These are phyloP conservation scores for Coelopa pilipes DNA, from an alignment of 2,888 invertebrate genomes.

Conservation along the genomic window DNA sequence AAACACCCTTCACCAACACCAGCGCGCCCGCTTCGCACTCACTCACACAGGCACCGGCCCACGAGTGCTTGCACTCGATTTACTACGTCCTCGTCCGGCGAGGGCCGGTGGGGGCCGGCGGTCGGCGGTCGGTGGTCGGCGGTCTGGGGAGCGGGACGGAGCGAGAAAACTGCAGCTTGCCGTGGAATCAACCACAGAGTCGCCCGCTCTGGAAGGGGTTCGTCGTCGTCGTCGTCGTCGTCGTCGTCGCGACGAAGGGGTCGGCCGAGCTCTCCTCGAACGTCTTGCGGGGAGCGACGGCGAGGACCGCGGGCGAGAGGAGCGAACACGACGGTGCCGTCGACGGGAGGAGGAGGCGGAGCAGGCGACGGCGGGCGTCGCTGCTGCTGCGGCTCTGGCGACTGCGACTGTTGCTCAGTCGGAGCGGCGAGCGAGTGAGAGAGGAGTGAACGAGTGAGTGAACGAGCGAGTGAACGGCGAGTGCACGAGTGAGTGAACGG, in stretches of 20 bases:
- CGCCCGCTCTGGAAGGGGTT: conserved; percentile 3
- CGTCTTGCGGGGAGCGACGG: neutral
- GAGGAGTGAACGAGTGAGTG: neutral
- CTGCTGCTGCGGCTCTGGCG: too few relatives aligned
- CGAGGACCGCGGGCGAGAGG: too few relatives aligned
- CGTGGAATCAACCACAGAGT: conserved; percentile 33
- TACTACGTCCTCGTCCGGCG: conserved; percentile 28
- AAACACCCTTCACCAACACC: neutral
- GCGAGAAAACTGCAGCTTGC: conserved; percentile 30
- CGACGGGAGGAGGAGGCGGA: neutral
- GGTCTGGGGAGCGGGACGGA: neutral
- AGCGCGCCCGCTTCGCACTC: neutral
- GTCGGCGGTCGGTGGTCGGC: neutral
- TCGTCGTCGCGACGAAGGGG: conserved; percentile 13
- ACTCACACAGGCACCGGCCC: neutral
- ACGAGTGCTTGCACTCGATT: conserved; percentile 19
- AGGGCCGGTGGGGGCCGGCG: too few relatives aligned
- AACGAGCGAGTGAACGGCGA: neutral
- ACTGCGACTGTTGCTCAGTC: neutral
- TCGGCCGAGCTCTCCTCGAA: neutral
- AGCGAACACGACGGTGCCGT: neutral
- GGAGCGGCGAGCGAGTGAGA: neutral
- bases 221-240: conserved; percentile 20
- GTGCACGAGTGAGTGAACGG: neutral
- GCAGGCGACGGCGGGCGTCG: neutral